These are phyloP conservation scores for Dendrolimus kikuchii DNA, from an alignment of 1,140 invertebrate species.

Conservation along the genomic window DNA sequence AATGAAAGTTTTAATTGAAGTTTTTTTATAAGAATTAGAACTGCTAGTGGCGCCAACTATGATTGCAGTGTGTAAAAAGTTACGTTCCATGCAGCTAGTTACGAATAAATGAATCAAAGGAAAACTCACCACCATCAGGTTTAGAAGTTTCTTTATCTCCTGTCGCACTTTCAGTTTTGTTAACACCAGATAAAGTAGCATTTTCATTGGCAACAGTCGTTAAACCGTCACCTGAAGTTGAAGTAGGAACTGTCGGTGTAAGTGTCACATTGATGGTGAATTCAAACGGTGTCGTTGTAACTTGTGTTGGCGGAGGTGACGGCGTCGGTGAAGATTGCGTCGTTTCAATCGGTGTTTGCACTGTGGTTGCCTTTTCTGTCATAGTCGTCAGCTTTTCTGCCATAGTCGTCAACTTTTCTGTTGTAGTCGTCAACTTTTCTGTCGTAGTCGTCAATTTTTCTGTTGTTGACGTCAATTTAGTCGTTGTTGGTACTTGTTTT, in stretches of 20 bases:
- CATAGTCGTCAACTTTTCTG: constrained; percentile 4
- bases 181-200: constrained; percentile 3
- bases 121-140: not conserved
- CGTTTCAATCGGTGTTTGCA: constrained; percentile 7
- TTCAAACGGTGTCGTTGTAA: constrained; percentile 28
- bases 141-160: constrained; percentile 10
- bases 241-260: constrained; percentile 37
- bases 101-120: too few species aligned
- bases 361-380: constrained; percentile 3
- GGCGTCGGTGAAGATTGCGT: too few species aligned
- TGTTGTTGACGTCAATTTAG: constrained; percentile 15
- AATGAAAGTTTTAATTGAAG: too few species aligned
- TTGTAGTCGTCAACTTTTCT: constrained; percentile 11
- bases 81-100: too few species aligned
- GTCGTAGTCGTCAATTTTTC: constrained; percentile 15
- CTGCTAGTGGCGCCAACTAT: too few species aligned
- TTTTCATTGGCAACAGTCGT: constrained; percentile 21
- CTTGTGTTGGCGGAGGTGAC: constrained; percentile 16
- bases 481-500: constrained; percentile 25
- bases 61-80: too few species aligned
- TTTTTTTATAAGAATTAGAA: too few species aligned
- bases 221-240: constrained; percentile 27
- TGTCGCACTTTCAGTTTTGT: constrained; percentile 23
- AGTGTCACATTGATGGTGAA: constrained; percentile 49
- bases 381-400: constrained; percentile 5